Percentiles rank a stretch among this genome's conserved stretches.
Evolutionary conservation across 2,113 vertebrate genomes (phyloP).

Genomic region (Psilopsiagon aymara): DNA sequence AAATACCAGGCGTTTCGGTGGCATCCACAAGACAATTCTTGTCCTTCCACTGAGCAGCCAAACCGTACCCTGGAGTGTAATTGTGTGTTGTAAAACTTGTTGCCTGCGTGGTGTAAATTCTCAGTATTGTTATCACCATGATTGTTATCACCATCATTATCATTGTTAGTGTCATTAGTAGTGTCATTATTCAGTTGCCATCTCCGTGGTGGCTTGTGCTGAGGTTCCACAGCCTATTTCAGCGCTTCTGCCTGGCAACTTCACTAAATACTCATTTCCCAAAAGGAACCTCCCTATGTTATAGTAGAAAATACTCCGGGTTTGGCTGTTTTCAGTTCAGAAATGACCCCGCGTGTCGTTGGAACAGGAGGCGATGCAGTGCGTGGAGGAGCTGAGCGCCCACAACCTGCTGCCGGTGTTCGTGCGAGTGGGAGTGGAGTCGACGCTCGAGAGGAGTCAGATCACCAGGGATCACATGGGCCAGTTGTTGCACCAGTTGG

Average conservation of each 20-base stretch:
- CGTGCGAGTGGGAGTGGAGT: conserved; percentile 91
- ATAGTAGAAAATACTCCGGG: rapidly evolving
- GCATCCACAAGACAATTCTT: not conserved
- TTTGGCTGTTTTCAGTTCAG: not conserved
- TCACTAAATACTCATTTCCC: not conserved
- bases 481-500: conserved; percentile 88
- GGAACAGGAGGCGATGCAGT: conserved; percentile 91
- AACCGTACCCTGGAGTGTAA: not conserved
- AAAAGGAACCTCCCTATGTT: rapidly evolving
- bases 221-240: not conserved
- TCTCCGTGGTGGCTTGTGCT: not conserved
- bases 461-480: conserved; percentile 96
- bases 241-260: not conserved
- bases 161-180: not conserved
- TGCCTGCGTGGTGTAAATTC: not conserved
- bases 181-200: not conserved
- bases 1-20: not conserved
- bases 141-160: not conserved
- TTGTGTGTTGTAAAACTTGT: not conserved
- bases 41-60: not conserved
- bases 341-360: not conserved
- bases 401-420: conserved; percentile 84
- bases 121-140: not conserved
- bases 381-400: conserved; percentile 89
- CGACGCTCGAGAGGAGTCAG: conserved; percentile 94